A percentile compares a stretch with the other conserved stretches of the same genome.
These are phyloP conservation scores for Telenomus remus DNA, from an alignment of 1,140 invertebrate species.

Conservation along the genomic window DNA sequence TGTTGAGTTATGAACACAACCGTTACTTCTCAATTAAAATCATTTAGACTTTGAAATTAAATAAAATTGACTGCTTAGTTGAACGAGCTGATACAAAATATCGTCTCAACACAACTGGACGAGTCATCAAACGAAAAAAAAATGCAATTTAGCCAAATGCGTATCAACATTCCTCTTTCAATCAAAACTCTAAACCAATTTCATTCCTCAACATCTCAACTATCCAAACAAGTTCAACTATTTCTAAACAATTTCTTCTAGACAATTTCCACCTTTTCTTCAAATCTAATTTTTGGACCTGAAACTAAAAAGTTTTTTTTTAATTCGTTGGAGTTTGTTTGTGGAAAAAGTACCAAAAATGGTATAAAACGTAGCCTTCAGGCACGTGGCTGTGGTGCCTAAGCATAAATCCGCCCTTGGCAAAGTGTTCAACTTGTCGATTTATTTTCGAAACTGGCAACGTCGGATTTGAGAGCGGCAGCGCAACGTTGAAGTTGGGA, in stretches of 20 bases:
- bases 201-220: too few relatives aligned
- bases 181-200: too few relatives aligned
- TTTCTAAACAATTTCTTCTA: too few relatives aligned
- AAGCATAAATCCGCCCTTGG: conserved; percentile 13
- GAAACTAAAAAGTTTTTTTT: too few relatives aligned
- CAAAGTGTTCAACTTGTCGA: conserved; percentile 3
- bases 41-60: background rate
- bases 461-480: conserved; percentile 50
- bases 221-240: too few relatives aligned
- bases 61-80: background rate
- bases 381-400: background rate
- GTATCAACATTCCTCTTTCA: too few relatives aligned
- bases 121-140: too few relatives aligned
- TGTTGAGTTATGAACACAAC: background rate
- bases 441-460: conserved; percentile 57
- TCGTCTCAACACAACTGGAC: too few relatives aligned
- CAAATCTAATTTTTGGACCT: too few relatives aligned
- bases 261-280: too few relatives aligned
- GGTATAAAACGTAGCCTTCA: background rate
- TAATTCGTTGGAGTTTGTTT: too few relatives aligned
- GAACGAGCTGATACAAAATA: background rate
- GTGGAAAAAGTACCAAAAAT: background rate
- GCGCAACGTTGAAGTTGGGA: conserved; percentile 50
- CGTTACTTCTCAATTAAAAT: conserved; percentile 6
- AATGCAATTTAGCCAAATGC: too few relatives aligned